A percentile compares a stretch with the other conserved stretches of the same genome.
Conservation (phyloP, 1,140 invertebrate genomes). For the Rhagoletis zephyria region DNA sequence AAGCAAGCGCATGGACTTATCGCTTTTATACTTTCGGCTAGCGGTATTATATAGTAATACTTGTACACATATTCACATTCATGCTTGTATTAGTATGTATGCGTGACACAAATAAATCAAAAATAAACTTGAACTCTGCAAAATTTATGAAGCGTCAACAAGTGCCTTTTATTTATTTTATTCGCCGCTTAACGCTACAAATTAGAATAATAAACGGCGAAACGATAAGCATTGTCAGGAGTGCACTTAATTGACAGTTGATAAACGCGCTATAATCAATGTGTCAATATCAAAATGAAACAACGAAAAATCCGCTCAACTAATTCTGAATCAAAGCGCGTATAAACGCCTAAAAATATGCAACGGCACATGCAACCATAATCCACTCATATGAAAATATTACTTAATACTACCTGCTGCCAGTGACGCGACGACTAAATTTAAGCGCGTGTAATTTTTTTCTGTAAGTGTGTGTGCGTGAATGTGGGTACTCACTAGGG, state of each 20-base stretch:
- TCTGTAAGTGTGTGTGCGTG: too few species aligned
- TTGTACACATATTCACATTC: background rate
- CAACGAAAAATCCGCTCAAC: background rate
- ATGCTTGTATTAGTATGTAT: background rate
- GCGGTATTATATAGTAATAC: too few species aligned
- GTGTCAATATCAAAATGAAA: conserved; percentile 25
- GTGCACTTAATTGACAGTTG: conserved; percentile 42
- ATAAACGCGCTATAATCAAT: conserved; percentile 19
- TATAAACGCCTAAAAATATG: conserved; percentile 36
- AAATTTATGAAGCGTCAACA: background rate
- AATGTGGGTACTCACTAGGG: too few species aligned
- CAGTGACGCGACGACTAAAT: too few species aligned
- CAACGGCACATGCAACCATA: conserved; percentile 26
- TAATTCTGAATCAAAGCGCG: background rate
- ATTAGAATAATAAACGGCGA: background rate
- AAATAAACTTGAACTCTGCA: background rate
- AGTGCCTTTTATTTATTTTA: background rate
- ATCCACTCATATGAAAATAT: background rate
- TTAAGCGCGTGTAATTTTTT: too few species aligned
- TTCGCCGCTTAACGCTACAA: background rate
- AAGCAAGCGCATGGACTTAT: too few species aligned
- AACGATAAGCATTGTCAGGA: background rate
- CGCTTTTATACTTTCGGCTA: too few species aligned
- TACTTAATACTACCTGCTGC: background rate
- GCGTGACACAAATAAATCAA: background rate